These are phyloP conservation scores for Echeneis naucrates DNA, from an alignment of 2,797 vertebrate genomes.

Conservation along the genomic window DNA sequence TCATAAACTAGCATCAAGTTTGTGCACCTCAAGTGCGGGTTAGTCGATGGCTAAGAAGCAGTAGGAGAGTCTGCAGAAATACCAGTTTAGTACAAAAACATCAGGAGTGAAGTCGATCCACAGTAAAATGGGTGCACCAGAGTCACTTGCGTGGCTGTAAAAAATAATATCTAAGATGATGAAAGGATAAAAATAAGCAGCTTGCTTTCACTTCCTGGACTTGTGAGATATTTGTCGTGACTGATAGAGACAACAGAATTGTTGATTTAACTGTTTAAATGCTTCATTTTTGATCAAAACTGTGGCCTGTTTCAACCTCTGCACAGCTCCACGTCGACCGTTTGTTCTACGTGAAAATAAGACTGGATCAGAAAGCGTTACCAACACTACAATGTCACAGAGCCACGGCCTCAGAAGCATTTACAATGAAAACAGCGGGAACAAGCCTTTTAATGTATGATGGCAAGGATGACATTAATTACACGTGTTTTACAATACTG, in stretches of 20 bases:
- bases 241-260: slow-evolving; percentile 5
- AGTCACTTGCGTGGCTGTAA: slow-evolving; percentile 19
- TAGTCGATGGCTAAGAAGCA: slow-evolving; percentile 17
- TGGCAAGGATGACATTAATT: slow-evolving; percentile 64
- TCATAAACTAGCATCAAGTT: slow-evolving; percentile 24
- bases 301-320: slow-evolving; percentile 14
- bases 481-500: slow-evolving; percentile 67
- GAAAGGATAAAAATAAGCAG: slow-evolving; percentile 41
- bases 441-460: slow-evolving; percentile 66
- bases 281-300: slow-evolving; percentile 14
- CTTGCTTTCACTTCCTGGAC: background rate
- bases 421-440: slow-evolving; percentile 66
- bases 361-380: slow-evolving; percentile 26
- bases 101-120: slow-evolving; percentile 31
- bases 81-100: slow-evolving; percentile 48
- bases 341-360: slow-evolving; percentile 13
- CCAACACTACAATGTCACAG: slow-evolving; percentile 52
- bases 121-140: slow-evolving; percentile 12
- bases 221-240: slow-evolving; percentile 9
- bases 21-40: slow-evolving; percentile 5
- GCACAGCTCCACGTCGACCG: slow-evolving; percentile 15
- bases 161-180: slow-evolving; percentile 20
- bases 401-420: slow-evolving; percentile 62
- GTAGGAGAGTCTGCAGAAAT: slow-evolving; percentile 20
- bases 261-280: slow-evolving; percentile 18